Evolutionary conservation across 2,888 invertebrate genomes (phyloP), one percentile per base, ranked within the genome.

Genomic region (Drosophila subsilvestris): DNA sequence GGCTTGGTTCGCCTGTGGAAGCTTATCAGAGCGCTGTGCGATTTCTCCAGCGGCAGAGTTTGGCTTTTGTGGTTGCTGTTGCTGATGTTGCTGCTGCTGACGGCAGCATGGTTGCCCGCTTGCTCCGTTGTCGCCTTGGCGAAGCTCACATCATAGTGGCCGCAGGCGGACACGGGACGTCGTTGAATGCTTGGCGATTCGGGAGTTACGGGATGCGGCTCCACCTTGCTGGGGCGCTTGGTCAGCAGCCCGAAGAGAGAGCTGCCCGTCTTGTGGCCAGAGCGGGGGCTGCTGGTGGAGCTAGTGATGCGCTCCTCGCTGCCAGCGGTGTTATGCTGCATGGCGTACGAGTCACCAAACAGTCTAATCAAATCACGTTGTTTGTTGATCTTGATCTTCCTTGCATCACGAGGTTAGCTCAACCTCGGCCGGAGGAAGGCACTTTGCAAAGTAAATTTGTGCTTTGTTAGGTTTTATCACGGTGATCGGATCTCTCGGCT

Each of bases 161-260:
- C 74, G 49, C 82, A 73, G 7, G 78, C 75, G 20, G 87, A 86
- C 8, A 71, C 68, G 0, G 86, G 77, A 1, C 86, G 70, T 3
- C 76, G 78, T 4, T 75, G 81, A 2, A 56, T 25, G 9, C 58
- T 65, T 4, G 83, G 83, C 8, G 85, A 85, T 3, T 85, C 80
- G 6, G 86, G 83, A 1, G 86, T 78, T 10, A 78, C 70, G 12
- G 91, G 92, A 83, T 92, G 92, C 2, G 92, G 92, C 58, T 92
- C 92, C 17, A 91, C 91, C 80, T 91, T 92, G 58, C 91, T 92
- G 1, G 92, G 92, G 2, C 92, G 91, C 69, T 91, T 92, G 61
- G 85, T 89, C 37, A 91, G 78, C 25, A 92, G 71, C 0, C 91
- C 91, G 27, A 91, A 81, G 6, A 91, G 76, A 0, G 90, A 76